Evolutionary conservation across 2,888 invertebrate species (phyloP), one percentile per base, ranked within the genome.

Genomic region (Notodromas monacha): DNA sequence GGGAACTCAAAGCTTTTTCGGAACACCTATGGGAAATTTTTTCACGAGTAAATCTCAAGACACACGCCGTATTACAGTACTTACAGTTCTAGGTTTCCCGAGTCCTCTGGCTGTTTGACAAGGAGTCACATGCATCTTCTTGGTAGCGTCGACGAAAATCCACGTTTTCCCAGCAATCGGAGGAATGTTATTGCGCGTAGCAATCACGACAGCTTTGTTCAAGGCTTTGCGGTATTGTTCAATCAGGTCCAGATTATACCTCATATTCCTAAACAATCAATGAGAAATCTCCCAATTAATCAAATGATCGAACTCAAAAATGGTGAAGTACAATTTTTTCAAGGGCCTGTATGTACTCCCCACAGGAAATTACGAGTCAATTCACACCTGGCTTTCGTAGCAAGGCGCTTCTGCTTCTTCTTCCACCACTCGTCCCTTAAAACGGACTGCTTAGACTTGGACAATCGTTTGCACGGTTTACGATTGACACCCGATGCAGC

Each of bases 151-250:
- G 37, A 46, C 46, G 28, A 52, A 41, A 16, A 53, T 44, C 8
- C 51, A 34, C 1, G 50, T 50, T 10, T 39, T 39, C 2, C 53
- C 53, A 32, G 41, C 40, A 34, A 54, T 50, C n/a, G 50, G 51
- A 29, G 42, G 39, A 5, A 53, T 45, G 40, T 54, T 54, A 40
- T 49, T 43, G 2, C 42, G 38, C 3, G 52, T 48, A 21, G 53
- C 48, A 15, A 52, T 43, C 39, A 47, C 46, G n/a, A 53, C 44
- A 3, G 53, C 47, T 11, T 41, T 42, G 35, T 52, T 48, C 26
- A 54, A 38, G 5, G 52, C 50, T 32, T 43, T 45, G 11, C 43
- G 36, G 36, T 54, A 53, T 3, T 46, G 37, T 15, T 40, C 36
- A 5, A 50, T 36, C 15, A 36, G 10, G 6, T 21, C n/a, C n/a